These are phyloP conservation scores for Sebastes reedi DNA, from an alignment of 2,797 vertebrate genomes.

Conservation along the genomic window DNA sequence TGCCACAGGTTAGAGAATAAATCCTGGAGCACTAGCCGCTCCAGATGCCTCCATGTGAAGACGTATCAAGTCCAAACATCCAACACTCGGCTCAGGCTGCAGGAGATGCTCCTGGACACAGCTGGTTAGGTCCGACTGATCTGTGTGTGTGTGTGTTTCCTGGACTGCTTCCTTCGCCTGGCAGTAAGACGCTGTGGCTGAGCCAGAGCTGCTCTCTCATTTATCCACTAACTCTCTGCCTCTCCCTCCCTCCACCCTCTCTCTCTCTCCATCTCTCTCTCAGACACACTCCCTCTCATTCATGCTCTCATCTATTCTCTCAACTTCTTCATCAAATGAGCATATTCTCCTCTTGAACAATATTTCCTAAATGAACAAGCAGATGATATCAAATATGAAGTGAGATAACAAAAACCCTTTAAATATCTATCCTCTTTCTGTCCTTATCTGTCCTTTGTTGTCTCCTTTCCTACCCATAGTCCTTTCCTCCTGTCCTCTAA, in stretches of 20 bases:
- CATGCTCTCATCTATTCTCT: conserved; percentile 18
- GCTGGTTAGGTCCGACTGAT: conserved; percentile 28
- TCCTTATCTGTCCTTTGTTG: neutral
- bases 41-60: conserved; percentile 45
- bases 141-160: conserved; percentile 36
- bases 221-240: conserved; percentile 59
- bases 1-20: conserved; percentile 49
- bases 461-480: neutral
- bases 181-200: conserved; percentile 66
- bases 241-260: conserved; percentile 8
- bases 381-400: neutral
- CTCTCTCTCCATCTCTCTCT: conserved; percentile 4
- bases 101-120: conserved; percentile 45
- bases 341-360: neutral
- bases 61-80: conserved; percentile 45
- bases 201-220: conserved; percentile 67
- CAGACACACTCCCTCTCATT: conserved; percentile 22
- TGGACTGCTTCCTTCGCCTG: conserved; percentile 56
- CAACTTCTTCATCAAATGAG: conserved; percentile 29
- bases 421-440: neutral
- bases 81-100: conserved; percentile 36
- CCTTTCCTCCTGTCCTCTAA: neutral
- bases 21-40: conserved; percentile 28
- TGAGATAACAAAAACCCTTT: neutral
- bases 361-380: conserved; percentile 3